phyloP scores from a whole-genome alignment of 2,113 vertebrate species.

The Burhinus bistriatus region DNA sequence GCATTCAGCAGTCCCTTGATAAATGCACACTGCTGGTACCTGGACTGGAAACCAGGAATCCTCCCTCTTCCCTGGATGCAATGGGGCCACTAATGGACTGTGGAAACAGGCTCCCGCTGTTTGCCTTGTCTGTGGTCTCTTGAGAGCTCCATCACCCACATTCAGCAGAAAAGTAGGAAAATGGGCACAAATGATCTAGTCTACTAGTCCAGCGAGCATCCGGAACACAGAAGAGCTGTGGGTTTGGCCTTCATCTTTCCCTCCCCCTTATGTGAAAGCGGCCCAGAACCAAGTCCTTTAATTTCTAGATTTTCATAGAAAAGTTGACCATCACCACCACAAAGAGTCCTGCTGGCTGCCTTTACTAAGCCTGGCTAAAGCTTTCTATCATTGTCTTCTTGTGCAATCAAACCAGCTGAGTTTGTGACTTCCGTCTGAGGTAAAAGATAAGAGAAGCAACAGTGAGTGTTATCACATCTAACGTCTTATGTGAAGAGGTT shows the following conservation, averaged over 20 bases:
- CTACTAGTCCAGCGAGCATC: not conserved
- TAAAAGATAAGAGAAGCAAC: not conserved
- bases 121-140: not conserved
- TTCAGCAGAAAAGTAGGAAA: not conserved
- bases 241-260: not conserved
- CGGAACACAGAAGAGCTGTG: not conserved
- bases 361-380: not conserved
- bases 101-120: not conserved
- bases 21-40: not conserved
- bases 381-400: not conserved
- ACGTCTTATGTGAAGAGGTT: not conserved
- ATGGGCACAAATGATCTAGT: rapidly evolving
- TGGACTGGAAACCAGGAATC: not conserved
- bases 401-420: not conserved
- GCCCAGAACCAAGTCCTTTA: not conserved
- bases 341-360: not conserved
- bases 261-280: not conserved
- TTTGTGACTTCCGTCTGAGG: not conserved
- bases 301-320: not conserved
- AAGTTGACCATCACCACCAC: not conserved
- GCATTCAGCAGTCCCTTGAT: not conserved
- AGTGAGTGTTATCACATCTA: not conserved
- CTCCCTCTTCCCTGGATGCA: not conserved
- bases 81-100: not conserved
- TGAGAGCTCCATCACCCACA: not conserved